Evolutionary conservation across 2,888 invertebrate genomes (phyloP), one percentile per base, ranked within the genome.

Genomic region (Nomada fucata): DNA sequence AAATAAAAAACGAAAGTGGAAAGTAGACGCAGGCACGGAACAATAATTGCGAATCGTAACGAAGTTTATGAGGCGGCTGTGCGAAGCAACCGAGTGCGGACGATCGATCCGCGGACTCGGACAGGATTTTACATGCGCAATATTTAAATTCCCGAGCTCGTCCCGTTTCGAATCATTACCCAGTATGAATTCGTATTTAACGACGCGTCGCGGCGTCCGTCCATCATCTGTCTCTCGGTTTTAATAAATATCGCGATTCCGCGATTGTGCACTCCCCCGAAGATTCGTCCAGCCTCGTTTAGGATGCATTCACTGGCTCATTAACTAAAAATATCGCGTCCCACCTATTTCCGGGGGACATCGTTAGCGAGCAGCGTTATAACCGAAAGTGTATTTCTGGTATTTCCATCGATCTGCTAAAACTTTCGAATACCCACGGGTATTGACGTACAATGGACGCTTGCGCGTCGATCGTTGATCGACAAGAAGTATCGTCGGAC

Each of bases 1-100:
- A 15, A 20, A 26, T 52, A 44, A 7, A 36, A 36, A 36, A 29
- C 4, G 5, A 29, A 7, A 36, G 36, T 5, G 7, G 36, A 36
- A 36, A 7, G 36, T 0, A 36, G 36, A 36, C 36, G 5, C 36
- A 9, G 36, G 36, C 36, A 7, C 5, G 36, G 53, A 29, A 29
- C 60, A 42, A 64, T 73, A 78, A 78, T 79, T 20, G 59, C 10
- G 59, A 73, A 69, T 78, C 69, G 63, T 50, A 73, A 78, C 64
- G 59, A 69, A 47, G 57, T 61, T 52, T 64, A 29, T 26, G 76
- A 60, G 53, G 13, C 50, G 20, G 18, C 50, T 20, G 36, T 10
- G 15, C 67, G 23, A 68, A 76, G 55, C 61, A 53, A 67, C 52
- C 71, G 26, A 69, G 50, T 57, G 11, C 36, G 65, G 29, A 53